phyloP scores from a whole-genome alignment of 2,888 invertebrate genomes.

The Caenorhabditis wallacei region DNA sequence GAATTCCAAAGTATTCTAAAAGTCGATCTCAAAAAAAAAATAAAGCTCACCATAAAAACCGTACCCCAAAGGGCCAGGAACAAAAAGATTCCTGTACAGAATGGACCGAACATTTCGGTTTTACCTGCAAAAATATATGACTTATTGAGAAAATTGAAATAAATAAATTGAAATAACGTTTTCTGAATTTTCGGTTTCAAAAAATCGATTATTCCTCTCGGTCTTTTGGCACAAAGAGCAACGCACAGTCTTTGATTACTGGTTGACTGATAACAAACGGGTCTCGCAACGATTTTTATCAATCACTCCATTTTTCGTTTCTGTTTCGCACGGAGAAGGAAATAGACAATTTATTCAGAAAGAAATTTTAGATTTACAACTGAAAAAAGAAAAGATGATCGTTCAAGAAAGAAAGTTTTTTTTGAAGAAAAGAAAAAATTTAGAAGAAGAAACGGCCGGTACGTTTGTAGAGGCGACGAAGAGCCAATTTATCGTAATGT shows the following conservation, averaged over 20 bases:
- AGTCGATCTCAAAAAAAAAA: background rate
- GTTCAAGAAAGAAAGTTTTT: background rate
- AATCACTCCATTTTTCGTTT: slow-evolving; percentile 21
- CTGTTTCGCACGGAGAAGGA: background rate
- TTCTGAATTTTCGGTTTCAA: background rate
- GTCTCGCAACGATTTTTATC: slow-evolving; percentile 54
- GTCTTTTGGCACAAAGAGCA: slow-evolving; percentile 63
- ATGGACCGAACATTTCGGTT: slow-evolving; percentile 68
- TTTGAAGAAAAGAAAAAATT: slow-evolving; percentile 69
- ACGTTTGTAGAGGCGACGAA: slow-evolving; percentile 79
- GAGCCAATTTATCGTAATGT: slow-evolving; percentile 73
- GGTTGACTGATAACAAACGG: slow-evolving; percentile 46
- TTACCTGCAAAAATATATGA: slow-evolving; percentile 25
- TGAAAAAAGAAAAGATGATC: background rate
- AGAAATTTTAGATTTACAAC: slow-evolving; percentile 1
- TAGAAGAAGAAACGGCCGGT: slow-evolving; percentile 81
- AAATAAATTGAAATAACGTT: slow-evolving; percentile 11
- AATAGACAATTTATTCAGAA: slow-evolving; percentile 21
- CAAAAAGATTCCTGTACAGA: slow-evolving; percentile 73
- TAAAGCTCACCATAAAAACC: slow-evolving; percentile 74
- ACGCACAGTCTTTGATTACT: slow-evolving; percentile 63
- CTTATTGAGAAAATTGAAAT: slow-evolving; percentile 2
- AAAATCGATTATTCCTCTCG: slow-evolving; percentile 39
- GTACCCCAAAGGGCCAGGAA: slow-evolving; percentile 77
- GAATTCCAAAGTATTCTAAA: slow-evolving; percentile 20